Percentiles rank a stretch among this genome's conserved stretches.
Conservation (phyloP, 2,888 invertebrate species). For the Callinectes sapidus region DNA sequence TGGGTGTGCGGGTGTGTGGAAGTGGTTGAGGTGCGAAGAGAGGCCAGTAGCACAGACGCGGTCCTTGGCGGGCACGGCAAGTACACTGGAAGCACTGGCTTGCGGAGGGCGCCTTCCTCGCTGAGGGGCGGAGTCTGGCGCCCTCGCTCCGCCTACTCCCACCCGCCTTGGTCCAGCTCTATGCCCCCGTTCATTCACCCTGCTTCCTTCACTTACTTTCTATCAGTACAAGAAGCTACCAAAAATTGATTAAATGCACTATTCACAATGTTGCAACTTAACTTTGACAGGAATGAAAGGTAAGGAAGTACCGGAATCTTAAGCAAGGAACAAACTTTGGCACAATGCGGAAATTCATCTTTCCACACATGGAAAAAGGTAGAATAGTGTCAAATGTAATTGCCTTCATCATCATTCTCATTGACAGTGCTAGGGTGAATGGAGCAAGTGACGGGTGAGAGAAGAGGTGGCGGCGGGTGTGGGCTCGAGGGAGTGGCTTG, state of each 20-base stretch:
- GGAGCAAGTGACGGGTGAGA: background rate
- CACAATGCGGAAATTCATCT: background rate
- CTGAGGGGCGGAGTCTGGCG: constrained; percentile 45
- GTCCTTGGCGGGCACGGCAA: constrained; percentile 59
- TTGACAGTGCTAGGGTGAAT: background rate
- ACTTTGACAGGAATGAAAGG: background rate
- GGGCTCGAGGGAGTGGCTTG: constrained; percentile 29
- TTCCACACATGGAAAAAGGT: background rate
- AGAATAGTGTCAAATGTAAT: background rate
- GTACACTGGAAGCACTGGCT: constrained; percentile 53
- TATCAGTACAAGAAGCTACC: background rate
- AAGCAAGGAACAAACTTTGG: background rate
- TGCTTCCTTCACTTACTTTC: constrained; percentile 1
- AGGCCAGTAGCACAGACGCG: constrained; percentile 41
- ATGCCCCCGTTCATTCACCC: constrained; percentile 28
- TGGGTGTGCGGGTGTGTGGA: constrained; percentile 52
- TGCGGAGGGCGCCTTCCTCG: constrained; percentile 46
- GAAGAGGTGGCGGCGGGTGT: background rate
- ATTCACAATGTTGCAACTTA: background rate
- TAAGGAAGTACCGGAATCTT: background rate
- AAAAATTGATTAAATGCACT: background rate
- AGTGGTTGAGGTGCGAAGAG: constrained; percentile 36
- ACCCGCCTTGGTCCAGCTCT: constrained; percentile 15
- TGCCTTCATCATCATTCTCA: background rate
- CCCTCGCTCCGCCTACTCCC: constrained; percentile 48